Base-by-base conservation (phyloP, 2,888 invertebrate genomes). In the Salpingus planirostris region DNA sequence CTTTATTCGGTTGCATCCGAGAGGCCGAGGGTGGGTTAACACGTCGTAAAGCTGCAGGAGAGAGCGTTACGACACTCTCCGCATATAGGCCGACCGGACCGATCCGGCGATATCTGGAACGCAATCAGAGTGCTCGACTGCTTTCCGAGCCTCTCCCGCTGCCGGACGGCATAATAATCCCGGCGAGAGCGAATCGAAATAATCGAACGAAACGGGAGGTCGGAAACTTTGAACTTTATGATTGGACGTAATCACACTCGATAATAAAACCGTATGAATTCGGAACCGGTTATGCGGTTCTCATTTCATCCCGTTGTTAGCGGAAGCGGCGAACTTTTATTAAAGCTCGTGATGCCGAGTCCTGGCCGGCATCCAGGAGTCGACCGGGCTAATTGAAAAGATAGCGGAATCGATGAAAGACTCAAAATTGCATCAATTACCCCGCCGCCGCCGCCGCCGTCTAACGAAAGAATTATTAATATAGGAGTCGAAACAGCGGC, bases 1-100 rank as follows among this genome's bases (percentile, higher is more conserved):
- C 29, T 32, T 32, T 29, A 29, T 32, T 28, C 28, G 32, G 12
- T 26, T 36, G 36, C 35, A 27, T 31, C 29, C 32, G 13, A 21
- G 29, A n/a, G 40, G 40, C 39, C 35, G 42, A 37, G 38, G 42
- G 46, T 31, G 44, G 40, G 33, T 36, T 29, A 41, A 40, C 38
- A 42, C 33, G 35, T 40, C 42, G 39, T 45, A 44, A 45, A 39
- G 36, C 32, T 36, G 34, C 39, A 39, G 34, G n/a, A 18, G 18
- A 36, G 36, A 36, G 36, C 36, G 34, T 33, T 39, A 27, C 39
- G 26, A 39, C 39, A 34, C 38, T 33, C 29, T n/a, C n/a, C 31
- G 36, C 15, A 32, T 41, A 31, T 36, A 38, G 36, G 38, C 31
- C 31, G 41, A 38, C 33, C 18, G 18, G 5, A 18, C 8, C 5